Base-by-base conservation (phyloP, 1,140 invertebrate species). In the Bombyx mandarina region DNA sequence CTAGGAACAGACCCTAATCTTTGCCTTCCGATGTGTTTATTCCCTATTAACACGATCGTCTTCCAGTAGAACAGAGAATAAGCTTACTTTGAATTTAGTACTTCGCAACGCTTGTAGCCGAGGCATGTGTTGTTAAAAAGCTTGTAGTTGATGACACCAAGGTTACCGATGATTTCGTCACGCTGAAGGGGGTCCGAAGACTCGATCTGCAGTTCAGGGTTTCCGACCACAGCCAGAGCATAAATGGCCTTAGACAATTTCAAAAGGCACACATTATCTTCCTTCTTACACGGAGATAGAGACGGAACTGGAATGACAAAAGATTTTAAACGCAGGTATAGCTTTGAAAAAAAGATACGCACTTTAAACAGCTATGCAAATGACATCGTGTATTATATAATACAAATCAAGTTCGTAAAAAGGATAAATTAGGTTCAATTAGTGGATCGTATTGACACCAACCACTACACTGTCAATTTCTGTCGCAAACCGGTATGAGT, bases 51-150 rank as follows among this genome's bases (percentile, higher is more conserved):
- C 26, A 35, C 26, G 26, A 5, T 35, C 4, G 1, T 35, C 26
- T 35, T 35, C 26, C 26, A 35, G 2, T 5, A 5, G 26, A 35
- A 35, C 26, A 35, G 26, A 35, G 26, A 1, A 52, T 22, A 50
- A n/a, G 57, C 61, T 56, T 58, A 62, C 61, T 58, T 52, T 6
- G 35, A 5, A 44, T 62, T 43, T 45, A 44, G 35, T 44, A 58
- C 45, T 8, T 55, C 9, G 50, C 61, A 62, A 1, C 56, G 43
- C n/a, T 26, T 49, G 35, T 48, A 62, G 42, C 61, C 61, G 7
- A 45, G 8, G 18, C 54, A 12, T 8, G 53, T 56, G 7, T n/a
- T 56, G 8, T 62, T 55, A 8, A 1, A 12, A 0, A 62, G 9
- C n/a, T 6, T 52, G 42, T 58, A 62, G 3, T 52, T 56, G 22